Conservation (phyloP, 2,888 invertebrate species). For the Caenorhabditis japonica region DNA sequence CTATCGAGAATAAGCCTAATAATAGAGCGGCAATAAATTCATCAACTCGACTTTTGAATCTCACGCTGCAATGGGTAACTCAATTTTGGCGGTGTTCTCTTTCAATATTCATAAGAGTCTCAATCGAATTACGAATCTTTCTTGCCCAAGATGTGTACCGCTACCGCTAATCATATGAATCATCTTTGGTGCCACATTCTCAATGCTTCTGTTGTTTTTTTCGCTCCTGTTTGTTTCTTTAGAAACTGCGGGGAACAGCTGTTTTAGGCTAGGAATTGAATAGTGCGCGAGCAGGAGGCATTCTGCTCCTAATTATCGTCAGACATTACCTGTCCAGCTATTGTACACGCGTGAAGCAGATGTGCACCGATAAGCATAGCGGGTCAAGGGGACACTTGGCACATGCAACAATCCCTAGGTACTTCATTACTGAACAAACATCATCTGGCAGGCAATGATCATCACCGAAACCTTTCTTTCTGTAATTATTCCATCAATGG, state of each 20-base stretch:
- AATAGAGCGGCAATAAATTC: constrained; percentile 38
- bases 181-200: no score
- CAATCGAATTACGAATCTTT: constrained; percentile 40
- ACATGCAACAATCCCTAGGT: constrained; percentile 52
- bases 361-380: constrained; percentile 33
- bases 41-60: constrained; percentile 30
- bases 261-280: constrained; percentile 24
- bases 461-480: constrained; percentile 21
- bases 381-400: constrained; percentile 48
- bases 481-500: constrained; percentile 54
- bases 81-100: constrained; percentile 34
- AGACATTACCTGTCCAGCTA: constrained; percentile 53
- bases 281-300: constrained; percentile 39
- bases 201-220: not conserved
- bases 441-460: constrained; percentile 41
- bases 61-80: constrained; percentile 46
- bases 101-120: constrained; percentile 32
- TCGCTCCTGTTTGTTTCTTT: not conserved
- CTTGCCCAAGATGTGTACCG: no score
- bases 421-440: constrained; percentile 54
- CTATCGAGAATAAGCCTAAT: constrained; percentile 10
- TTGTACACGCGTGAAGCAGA: constrained; percentile 50
- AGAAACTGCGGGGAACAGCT: constrained; percentile 23
- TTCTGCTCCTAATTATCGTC: constrained; percentile 54
- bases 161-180: constrained; percentile 38